Evolutionary conservation across 2,888 invertebrate genomes (phyloP), one percentile per base, ranked within the genome.

Genomic region (Anarsia innoxiella): DNA sequence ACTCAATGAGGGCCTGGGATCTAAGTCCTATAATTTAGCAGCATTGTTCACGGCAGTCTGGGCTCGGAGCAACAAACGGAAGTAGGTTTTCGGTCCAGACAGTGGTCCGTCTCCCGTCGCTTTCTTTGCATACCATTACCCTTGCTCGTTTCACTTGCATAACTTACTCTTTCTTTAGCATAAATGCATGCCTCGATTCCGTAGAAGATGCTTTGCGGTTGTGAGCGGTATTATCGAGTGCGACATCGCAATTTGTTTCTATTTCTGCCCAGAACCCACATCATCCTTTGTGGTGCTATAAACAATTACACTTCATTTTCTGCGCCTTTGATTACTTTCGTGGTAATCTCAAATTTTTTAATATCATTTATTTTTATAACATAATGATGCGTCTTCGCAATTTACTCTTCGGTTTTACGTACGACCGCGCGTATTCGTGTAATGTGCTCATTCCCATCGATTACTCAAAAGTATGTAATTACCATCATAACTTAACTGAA

Each of bases 21-120:
- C 51, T 78, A 76, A 80, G 66, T 73, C 69, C 80, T 80, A 77
- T 82, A 79, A 82, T 82, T 71, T 76, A 51, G 57, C 52, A 54
- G 69, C 63, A 73, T 77, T 76, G 77, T 78, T 74, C 67, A 62
- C 65, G 60, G 67, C 66, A 56, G 54, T 55, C 46, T 56, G 56
- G 52, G 49, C 66, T 67, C 48, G 51, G 46, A 60, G 60, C 57
- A 48, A 52, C 57, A 69, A 55, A 66, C 66, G 63, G 63, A 80
- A 78, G 70, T 78, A 73, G 80, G 80, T 78, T 79, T 82, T 67
- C 65, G 72, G 77, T 73, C 68, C 76, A 66, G 42, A 53, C 52
- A 57, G 68, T 60, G 55, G 67, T 72, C 72, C 67, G 41, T 57
- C 60, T 62, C 54, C 51, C 41, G 46, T 48, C 46, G 62, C 68